Evolutionary conservation across 2,888 invertebrate species (phyloP).

Genomic region (Agrochola litura): DNA sequence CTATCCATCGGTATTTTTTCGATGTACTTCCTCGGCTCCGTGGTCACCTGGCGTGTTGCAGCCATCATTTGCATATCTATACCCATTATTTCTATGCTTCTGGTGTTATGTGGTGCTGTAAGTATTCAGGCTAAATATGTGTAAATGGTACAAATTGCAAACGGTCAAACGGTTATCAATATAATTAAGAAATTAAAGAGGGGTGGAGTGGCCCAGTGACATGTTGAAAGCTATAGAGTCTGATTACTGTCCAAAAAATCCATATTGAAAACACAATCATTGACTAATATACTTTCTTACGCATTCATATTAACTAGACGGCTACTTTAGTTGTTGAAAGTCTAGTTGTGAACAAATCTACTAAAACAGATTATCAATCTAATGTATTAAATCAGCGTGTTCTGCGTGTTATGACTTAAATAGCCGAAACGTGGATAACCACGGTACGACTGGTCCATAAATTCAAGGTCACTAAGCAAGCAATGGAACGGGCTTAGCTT

Average conservation of each 20-base stretch:
- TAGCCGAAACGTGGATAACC: not conserved
- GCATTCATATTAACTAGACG: not conserved
- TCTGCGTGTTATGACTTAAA: not conserved
- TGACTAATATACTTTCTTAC: no score
- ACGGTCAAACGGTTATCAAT: not conserved
- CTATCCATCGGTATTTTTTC: constrained; percentile 86
- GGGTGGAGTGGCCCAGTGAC: not conserved
- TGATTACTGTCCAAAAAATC: not conserved
- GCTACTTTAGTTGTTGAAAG: not conserved
- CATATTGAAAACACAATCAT: not conserved
- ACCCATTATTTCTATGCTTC: constrained; percentile 87
- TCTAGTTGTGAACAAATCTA: not conserved
- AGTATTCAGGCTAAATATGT: constrained; percentile 55
- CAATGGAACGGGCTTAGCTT: not conserved
- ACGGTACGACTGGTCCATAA: not conserved
- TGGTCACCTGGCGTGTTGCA: constrained; percentile 87
- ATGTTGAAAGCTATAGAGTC: not conserved
- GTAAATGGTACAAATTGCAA: not conserved
- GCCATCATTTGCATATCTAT: constrained; percentile 86
- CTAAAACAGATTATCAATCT: no score
- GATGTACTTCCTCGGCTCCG: constrained; percentile 88
- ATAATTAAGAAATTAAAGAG: not conserved
- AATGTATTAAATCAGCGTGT: no score
- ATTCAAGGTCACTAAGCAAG: not conserved
- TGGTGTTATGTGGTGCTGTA: constrained; percentile 84